Evolutionary conservation across 92 coral and sea anemone species (phyloP), one percentile per base, ranked within the genome.

Genomic region (Heliopora coerulea): DNA sequence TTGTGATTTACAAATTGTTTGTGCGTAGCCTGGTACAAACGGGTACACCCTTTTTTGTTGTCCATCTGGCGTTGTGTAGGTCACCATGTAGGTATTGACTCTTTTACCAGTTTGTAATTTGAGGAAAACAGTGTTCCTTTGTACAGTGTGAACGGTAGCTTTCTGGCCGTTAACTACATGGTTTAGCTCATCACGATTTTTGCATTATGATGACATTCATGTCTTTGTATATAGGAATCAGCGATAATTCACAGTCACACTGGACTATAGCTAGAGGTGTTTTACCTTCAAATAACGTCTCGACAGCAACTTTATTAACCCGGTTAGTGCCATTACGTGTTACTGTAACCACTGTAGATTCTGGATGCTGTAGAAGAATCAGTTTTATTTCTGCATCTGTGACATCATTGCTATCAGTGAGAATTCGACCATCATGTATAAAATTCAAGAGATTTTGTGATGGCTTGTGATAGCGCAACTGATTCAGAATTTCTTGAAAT

Each of bases 101-200:
- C 10, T 20, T 29, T 25, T 3, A 0, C 20, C 2, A 0, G 59
- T 32, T 1, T 54, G 68, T 0, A 79, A 35, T 10, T 25, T 17
- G 1, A 79, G 12, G 0, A 65, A 11, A 0, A 70, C 0, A 0
- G 72, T 67, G 75, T 24, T 56, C 5, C 78, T 29, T 6, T 30
- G 21, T 1, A 49, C 10, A 0, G 21, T 27, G 4, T 54, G 11
- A 1, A 79, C 0, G 17, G 64, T 72, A 0, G 79, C 79, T 1
- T 20, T 42, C 25, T 80, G 79, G 0, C 84, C 84, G 28, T 72
- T 80, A 0, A 80, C 84, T 0, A 80, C 26, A 0, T 79, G 12
- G 7, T 13, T 24, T 0, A 28, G 0, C 19, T 80, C 72, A 23
- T 72, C 69, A 0, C 77, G 11, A 12, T 72, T 80, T 14, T 31